Evolutionary conservation across 2,113 vertebrate genomes (phyloP).

Genomic region (Etheostoma spectabile): DNA sequence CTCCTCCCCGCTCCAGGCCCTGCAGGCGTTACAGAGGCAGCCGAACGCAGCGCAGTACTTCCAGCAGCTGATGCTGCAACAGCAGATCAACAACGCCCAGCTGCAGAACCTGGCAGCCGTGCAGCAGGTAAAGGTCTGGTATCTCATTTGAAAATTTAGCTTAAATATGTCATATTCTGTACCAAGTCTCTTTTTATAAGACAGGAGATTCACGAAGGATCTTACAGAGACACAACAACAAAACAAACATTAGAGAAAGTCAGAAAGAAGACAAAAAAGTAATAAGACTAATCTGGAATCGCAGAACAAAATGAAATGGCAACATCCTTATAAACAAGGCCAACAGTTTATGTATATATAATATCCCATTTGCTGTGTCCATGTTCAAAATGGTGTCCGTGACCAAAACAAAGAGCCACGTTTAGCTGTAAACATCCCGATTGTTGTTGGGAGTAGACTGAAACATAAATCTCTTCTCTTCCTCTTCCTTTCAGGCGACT

Average conservation of each 20-base stretch:
- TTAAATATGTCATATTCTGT: neutral
- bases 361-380: neutral
- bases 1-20: conserved; percentile 81
- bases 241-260: neutral
- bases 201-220: too few species aligned
- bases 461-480: neutral
- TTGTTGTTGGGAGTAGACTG: neutral
- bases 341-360: neutral
- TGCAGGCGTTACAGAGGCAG: conserved; percentile 95
- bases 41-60: conserved; percentile 98
- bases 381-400: neutral
- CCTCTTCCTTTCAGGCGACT: conserved; percentile 85
- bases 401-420: conserved; percentile 25
- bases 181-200: neutral
- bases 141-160: neutral
- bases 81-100: conserved; percentile 96
- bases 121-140: conserved; percentile 89
- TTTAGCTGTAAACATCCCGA: neutral
- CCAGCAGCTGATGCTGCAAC: conserved; percentile 98
- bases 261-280: neutral
- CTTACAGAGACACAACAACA: neutral
- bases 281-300: neutral
- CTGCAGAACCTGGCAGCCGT: conserved; percentile 95
- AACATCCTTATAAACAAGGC: neutral
- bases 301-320: neutral